These are phyloP conservation scores for Conus ventricosus DNA, from an alignment of 1,140 invertebrate species.

Conservation along the genomic window DNA sequence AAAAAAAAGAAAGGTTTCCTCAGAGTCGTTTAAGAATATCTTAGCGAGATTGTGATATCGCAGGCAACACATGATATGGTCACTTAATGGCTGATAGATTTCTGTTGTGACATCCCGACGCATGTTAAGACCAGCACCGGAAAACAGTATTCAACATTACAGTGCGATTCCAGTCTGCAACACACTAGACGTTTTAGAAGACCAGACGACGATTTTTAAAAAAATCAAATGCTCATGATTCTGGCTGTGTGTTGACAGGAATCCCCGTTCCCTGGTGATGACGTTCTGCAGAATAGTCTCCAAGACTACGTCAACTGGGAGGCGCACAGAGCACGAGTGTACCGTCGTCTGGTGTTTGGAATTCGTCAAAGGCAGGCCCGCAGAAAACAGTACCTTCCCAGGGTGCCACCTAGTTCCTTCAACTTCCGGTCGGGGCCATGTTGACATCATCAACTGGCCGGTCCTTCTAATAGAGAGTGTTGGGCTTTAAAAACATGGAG, in stretches of 20 bases:
- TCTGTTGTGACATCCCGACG: no score
- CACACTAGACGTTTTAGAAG: neutral
- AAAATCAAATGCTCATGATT: neutral
- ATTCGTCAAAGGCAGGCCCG: slow-evolving; percentile 35
- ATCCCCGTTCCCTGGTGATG: slow-evolving; percentile 60
- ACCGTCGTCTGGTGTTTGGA: slow-evolving; percentile 40
- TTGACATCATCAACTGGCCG: slow-evolving; percentile 23
- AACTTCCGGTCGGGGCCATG: slow-evolving; percentile 47
- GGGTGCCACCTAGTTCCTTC: slow-evolving; percentile 44
- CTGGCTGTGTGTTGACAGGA: slow-evolving; percentile 46
- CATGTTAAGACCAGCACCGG: neutral
- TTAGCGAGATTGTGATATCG: no score
- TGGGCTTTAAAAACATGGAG: no score
- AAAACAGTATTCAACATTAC: neutral
- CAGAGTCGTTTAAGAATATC: no score
- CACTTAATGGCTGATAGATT: no score
- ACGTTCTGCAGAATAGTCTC: slow-evolving; percentile 55
- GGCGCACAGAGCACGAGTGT: slow-evolving; percentile 47
- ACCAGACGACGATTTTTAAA: neutral
- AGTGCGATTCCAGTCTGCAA: no score
- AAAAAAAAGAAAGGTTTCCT: no score
- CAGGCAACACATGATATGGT: no score
- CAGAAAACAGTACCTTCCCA: slow-evolving; percentile 45
- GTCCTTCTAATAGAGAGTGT: no score
- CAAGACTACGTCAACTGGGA: slow-evolving; percentile 64